These are phyloP conservation scores for Coilia nasus DNA, from an alignment of 2,797 vertebrate genomes.

Conservation along the genomic window DNA sequence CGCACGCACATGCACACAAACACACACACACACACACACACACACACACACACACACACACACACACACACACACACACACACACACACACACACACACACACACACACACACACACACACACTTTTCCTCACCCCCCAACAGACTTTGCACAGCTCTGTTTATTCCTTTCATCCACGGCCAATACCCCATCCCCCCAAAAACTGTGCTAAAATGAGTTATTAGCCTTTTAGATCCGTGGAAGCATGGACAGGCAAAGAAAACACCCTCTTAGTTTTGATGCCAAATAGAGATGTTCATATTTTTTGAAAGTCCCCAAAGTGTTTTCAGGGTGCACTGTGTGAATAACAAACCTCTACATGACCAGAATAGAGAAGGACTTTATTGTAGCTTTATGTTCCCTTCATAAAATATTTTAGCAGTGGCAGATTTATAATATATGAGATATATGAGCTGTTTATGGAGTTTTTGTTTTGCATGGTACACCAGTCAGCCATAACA, in stretches of 20 bases:
- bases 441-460: too few species aligned
- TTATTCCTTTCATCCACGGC: slow-evolving; percentile 29
- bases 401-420: too few species aligned
- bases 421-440: too few species aligned
- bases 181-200: background rate
- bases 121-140: background rate
- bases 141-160: slow-evolving; percentile 22
- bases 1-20: too few species aligned
- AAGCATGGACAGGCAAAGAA: slow-evolving; percentile 27
- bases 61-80: too few species aligned
- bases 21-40: too few species aligned
- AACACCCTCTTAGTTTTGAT: background rate
- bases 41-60: too few species aligned
- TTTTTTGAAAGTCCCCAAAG: background rate
- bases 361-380: background rate
- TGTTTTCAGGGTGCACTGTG: background rate
- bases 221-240: slow-evolving; percentile 37
- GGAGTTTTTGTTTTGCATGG: too few species aligned
- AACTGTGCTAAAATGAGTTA: slow-evolving; percentile 38
- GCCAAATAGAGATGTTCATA: background rate
- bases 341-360: background rate
- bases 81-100: too few species aligned
- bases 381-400: too few species aligned
- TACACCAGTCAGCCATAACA: too few species aligned
- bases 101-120: too few species aligned